Evolutionary conservation across 2,797 vertebrate species (phyloP).

Genomic region (Crax fasciolata): DNA sequence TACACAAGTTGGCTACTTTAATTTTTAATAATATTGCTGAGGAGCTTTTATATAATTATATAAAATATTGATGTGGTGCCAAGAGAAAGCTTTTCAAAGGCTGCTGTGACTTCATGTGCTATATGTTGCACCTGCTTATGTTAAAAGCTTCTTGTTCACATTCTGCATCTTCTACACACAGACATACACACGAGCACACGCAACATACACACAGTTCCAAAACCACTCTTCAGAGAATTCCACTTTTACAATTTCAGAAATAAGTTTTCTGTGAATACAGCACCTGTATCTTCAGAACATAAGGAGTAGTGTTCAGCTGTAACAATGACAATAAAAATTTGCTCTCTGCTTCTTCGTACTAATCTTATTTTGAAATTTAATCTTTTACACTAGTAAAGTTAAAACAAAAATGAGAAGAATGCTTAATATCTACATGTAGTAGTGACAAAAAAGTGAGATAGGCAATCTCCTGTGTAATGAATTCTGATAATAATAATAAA

Average conservation of each 20-base stretch:
- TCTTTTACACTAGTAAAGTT: not conserved
- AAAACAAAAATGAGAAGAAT: conserved; percentile 35
- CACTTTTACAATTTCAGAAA: not conserved
- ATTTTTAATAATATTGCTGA: conserved; percentile 63
- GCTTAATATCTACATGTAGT: not conserved
- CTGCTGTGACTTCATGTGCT: not conserved
- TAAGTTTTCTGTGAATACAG: not conserved
- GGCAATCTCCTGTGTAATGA: conserved; percentile 27
- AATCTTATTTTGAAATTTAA: conserved; percentile 33
- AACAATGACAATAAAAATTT: not conserved
- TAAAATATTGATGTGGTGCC: conserved; percentile 47
- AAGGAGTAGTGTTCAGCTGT: not conserved
- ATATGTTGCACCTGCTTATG: not conserved
- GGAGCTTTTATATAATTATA: conserved; percentile 51
- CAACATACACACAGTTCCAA: not conserved
- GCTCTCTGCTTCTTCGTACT: conserved; percentile 25
- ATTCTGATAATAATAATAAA: conserved; percentile 35
- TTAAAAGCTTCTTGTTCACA: not conserved
- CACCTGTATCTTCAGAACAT: conserved; percentile 39
- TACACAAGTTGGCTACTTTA: conserved; percentile 10
- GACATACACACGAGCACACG: not conserved
- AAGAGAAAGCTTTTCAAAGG: conserved; percentile 33
- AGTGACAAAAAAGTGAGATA: not conserved
- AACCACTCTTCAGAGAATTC: not conserved
- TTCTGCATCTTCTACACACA: not conserved